These are phyloP conservation scores for Zootoca vivipara DNA, from an alignment of 2,113 vertebrate genomes.

Conservation along the genomic window DNA sequence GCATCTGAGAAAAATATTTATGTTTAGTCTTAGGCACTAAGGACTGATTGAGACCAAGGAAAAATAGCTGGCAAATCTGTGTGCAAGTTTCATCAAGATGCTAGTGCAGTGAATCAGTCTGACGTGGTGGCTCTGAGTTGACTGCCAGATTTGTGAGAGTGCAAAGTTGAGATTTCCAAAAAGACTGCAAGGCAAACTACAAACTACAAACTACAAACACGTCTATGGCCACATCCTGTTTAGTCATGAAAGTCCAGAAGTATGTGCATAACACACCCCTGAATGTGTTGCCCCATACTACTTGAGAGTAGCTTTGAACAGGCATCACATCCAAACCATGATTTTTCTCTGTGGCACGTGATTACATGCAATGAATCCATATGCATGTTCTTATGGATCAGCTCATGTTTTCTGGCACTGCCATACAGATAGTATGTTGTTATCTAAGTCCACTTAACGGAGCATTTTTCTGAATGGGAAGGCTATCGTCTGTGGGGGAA, in stretches of 20 bases:
- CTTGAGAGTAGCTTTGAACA: too few relatives aligned
- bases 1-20: not conserved
- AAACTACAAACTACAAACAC: not conserved
- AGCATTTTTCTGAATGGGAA: too few relatives aligned
- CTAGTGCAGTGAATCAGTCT: not conserved
- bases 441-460: too few relatives aligned
- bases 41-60: not conserved
- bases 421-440: not conserved
- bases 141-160: not conserved
- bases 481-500: too few relatives aligned
- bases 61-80: not conserved
- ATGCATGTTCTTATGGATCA: not conserved
- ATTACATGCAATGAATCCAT: not conserved
- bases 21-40: not conserved
- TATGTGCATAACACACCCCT: too few relatives aligned
- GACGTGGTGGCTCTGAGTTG: not conserved
- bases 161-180: not conserved
- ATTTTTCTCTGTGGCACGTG: not conserved
- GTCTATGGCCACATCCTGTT: too few relatives aligned
- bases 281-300: too few relatives aligned
- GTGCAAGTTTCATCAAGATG: not conserved
- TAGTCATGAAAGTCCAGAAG: too few relatives aligned
- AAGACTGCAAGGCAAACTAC: not conserved
- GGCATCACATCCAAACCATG: too few relatives aligned
- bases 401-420: not conserved